Percentiles rank a stretch among this genome's conserved stretches.
phyloP scores from a whole-genome alignment of 1,140 invertebrate genomes.

The Hyles vespertilio region DNA sequence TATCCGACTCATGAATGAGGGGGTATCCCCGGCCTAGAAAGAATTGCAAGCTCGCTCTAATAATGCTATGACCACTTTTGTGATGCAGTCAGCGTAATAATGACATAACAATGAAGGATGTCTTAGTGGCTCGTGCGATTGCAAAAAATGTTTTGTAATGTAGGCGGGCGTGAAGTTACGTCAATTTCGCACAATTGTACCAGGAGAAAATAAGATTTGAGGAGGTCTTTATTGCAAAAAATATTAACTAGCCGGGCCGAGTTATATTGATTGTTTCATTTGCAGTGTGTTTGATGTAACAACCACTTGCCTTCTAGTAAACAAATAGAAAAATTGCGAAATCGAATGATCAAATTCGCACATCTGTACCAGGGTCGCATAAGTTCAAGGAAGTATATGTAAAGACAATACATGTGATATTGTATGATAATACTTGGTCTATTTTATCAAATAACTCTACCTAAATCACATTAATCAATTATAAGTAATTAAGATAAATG shows the following conservation, averaged over 20 bases:
- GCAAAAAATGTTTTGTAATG: constrained; percentile 43
- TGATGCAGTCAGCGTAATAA: constrained; percentile 54
- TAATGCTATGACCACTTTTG: constrained; percentile 46
- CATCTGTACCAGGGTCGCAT: constrained; percentile 46
- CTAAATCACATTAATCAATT: too few species aligned
- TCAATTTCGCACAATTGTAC: constrained; percentile 73
- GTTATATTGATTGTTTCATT: background rate
- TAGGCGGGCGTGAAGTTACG: constrained; percentile 51
- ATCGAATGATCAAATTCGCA: constrained; percentile 54
- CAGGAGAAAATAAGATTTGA: constrained; percentile 41
- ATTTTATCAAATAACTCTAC: too few species aligned
- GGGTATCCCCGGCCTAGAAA: constrained; percentile 65
- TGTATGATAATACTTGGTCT: too few species aligned
- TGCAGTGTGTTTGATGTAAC: too few species aligned
- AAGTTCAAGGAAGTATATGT: background rate
- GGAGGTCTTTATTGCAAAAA: constrained; percentile 33
- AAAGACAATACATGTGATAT: too few species aligned
- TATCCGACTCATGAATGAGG: constrained; percentile 34
- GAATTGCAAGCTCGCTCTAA: constrained; percentile 44
- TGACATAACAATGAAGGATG: constrained; percentile 57
- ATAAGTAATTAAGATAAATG: too few species aligned
- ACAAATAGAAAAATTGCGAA: too few species aligned
- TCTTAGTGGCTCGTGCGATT: constrained; percentile 42
- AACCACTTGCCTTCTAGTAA: too few species aligned
- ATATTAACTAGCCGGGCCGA: background rate